Conservation (phyloP, 2,888 invertebrate species). For the Tribolium freemani region DNA sequence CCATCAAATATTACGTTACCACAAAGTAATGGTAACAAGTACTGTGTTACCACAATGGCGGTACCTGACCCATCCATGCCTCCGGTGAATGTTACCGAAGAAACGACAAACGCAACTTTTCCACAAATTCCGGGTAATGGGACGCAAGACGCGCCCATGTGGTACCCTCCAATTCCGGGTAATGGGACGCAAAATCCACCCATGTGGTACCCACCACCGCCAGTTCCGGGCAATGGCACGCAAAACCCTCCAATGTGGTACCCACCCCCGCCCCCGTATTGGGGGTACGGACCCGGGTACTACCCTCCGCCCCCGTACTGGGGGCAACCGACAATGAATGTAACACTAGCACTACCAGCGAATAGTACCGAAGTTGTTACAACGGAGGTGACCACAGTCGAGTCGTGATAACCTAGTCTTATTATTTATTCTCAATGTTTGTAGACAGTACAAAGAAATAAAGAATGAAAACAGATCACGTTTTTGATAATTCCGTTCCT, state of each 20-base stretch:
- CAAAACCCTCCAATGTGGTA: neutral
- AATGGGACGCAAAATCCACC: neutral
- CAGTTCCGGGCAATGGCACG: neutral
- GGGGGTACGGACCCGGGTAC: neutral
- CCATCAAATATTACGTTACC: constrained; percentile 37
- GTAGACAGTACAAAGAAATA: constrained; percentile 6
- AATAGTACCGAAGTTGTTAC: neutral
- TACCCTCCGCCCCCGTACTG: neutral
- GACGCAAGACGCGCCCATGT: neutral
- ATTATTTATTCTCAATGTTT: neutral
- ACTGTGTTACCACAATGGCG: constrained; percentile 64
- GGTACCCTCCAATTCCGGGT: neutral
- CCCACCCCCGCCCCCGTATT: neutral
- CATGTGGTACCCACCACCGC: neutral
- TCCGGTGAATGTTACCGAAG: neutral
- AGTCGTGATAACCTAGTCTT: neutral
- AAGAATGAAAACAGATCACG: constrained; percentile 28
- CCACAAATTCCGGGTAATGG: neutral
- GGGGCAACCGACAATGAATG: neutral
- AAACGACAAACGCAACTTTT: neutral
- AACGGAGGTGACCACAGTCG: neutral
- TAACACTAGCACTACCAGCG: neutral
- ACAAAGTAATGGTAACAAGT: constrained; percentile 51
- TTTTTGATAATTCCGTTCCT: constrained; percentile 7
- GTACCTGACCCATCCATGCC: constrained; percentile 56